Evolutionary conservation across 2,113 vertebrate species (phyloP).

Genomic region (Rynchops niger): DNA sequence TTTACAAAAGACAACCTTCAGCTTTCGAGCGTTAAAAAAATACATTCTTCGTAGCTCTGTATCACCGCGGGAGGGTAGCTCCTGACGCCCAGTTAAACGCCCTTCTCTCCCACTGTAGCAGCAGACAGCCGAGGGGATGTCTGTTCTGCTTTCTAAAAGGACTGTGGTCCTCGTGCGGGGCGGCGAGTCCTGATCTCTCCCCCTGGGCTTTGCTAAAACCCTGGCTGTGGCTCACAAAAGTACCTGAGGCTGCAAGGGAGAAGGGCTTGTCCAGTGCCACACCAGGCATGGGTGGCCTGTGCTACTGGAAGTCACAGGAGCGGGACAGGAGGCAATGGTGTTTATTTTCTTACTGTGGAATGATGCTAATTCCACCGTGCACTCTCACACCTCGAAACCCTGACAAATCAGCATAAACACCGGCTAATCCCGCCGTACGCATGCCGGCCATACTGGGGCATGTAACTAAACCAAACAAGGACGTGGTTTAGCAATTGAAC

Average conservation of each 20-base stretch:
- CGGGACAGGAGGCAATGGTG: background rate
- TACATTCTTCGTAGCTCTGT: background rate
- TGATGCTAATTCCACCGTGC: background rate
- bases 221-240: background rate
- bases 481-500: background rate
- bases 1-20: background rate
- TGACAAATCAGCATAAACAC: background rate
- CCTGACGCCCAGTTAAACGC: background rate
- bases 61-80: accelerated
- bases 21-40: background rate
- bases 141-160: background rate
- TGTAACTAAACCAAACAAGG: background rate
- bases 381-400: background rate
- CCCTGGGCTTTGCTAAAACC: background rate
- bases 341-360: background rate
- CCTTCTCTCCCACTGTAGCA: background rate
- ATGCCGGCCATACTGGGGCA: accelerated
- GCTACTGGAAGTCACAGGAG: background rate
- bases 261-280: accelerated
- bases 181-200: background rate
- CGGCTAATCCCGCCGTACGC: accelerated
- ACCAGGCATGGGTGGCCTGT: accelerated
- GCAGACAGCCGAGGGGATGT: accelerated
- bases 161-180: background rate
- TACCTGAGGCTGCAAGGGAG: accelerated